phyloP scores from a whole-genome alignment of 2,888 invertebrate genomes.

The Coremacera marginata region DNA sequence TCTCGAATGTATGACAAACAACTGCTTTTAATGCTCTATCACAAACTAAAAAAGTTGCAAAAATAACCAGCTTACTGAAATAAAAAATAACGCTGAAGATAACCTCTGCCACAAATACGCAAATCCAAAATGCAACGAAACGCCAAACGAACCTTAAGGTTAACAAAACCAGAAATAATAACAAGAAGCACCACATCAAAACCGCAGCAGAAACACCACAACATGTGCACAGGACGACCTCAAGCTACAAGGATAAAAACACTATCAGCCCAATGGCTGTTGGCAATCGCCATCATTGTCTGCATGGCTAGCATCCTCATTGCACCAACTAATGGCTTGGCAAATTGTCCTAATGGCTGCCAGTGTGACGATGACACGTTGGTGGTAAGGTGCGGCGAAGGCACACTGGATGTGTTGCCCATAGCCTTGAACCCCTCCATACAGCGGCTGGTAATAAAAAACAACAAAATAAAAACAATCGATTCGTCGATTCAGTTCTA shows the following conservation, averaged over 20 bases:
- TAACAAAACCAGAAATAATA: not conserved
- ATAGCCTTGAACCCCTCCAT: slow-evolving; percentile 93
- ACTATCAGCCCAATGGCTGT: slow-evolving; percentile 42
- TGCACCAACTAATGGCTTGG: slow-evolving; percentile 67
- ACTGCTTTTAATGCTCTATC: slow-evolving; percentile 58
- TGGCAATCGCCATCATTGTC: slow-evolving; percentile 54
- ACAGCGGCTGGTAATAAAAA: slow-evolving; percentile 84
- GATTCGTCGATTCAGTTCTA: slow-evolving; percentile 92
- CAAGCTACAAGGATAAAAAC: not conserved
- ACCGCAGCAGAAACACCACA: slow-evolving; percentile 23
- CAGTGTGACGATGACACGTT: slow-evolving; percentile 90
- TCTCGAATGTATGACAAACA: slow-evolving; percentile 55
- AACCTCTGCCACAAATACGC: slow-evolving; percentile 29
- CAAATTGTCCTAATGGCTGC: slow-evolving; percentile 89
- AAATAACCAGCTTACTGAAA: not conserved
- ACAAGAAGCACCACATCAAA: not conserved
- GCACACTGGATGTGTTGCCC: slow-evolving; percentile 88
- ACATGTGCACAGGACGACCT: not conserved
- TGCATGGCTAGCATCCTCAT: slow-evolving; percentile 43
- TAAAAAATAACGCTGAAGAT: slow-evolving; percentile 11
- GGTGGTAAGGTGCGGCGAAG: slow-evolving; percentile 87
- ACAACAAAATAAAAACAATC: slow-evolving; percentile 88
- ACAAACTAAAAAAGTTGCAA: not conserved
- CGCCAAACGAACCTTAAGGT: slow-evolving; percentile 6
- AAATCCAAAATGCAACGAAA: slow-evolving; percentile 6